phyloP scores from a whole-genome alignment of 2,113 vertebrate genomes.

The Hydrolagus affinis region DNA sequence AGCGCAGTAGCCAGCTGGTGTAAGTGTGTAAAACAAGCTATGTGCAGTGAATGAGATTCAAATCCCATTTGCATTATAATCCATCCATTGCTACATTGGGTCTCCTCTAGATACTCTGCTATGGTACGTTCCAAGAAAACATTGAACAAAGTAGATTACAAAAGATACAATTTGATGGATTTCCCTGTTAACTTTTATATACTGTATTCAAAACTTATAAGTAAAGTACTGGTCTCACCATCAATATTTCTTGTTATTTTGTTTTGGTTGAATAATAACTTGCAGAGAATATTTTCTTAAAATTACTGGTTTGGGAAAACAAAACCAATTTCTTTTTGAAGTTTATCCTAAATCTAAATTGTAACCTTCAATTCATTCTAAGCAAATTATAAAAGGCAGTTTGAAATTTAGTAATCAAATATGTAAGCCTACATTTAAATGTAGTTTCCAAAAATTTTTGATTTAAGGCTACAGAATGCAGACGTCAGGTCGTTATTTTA shows the following conservation, averaged over 20 bases:
- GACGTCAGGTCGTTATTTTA: constrained; percentile 33
- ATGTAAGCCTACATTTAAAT: background rate
- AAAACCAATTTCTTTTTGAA: background rate
- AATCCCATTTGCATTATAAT: background rate
- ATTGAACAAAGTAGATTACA: background rate
- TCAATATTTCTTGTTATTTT: no score
- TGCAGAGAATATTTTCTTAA: constrained; percentile 22
- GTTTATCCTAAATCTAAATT: background rate
- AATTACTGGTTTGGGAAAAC: constrained; percentile 2
- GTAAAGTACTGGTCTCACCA: background rate
- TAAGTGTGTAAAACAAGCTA: no score
- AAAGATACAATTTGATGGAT: background rate
- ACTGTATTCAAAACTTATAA: background rate
- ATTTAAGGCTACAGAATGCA: background rate
- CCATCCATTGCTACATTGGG: no score
- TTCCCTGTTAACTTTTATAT: background rate
- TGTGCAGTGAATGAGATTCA: no score
- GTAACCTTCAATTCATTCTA: background rate
- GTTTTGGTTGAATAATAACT: constrained; percentile 16
- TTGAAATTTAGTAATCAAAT: constrained; percentile 5
- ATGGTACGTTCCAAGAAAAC: background rate
- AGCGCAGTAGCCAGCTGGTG: no score
- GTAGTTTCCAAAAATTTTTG: background rate
- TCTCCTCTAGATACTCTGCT: background rate
- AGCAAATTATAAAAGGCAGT: background rate